Evolutionary conservation across 64 coral and sea anemone genomes (phyloP).

Genomic region (Acropora tenuis): DNA sequence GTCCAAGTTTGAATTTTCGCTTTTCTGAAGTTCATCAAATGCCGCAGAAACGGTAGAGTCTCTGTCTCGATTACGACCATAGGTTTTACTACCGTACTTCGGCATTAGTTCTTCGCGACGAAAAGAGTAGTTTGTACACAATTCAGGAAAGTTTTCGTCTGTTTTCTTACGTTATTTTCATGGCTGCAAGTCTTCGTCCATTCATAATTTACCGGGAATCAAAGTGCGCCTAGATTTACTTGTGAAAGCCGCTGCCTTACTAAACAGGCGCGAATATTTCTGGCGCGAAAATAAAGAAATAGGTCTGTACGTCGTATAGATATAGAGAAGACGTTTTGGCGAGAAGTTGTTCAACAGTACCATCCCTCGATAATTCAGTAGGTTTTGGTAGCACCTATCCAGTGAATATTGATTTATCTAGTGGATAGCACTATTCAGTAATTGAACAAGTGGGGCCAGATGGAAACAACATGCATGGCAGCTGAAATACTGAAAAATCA

Average conservation of each 20-base stretch:
- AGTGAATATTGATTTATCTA: too few species aligned
- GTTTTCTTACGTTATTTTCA: not conserved
- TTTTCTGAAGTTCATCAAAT: conserved; percentile 86
- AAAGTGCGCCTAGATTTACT: not conserved
- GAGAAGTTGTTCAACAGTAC: too few species aligned
- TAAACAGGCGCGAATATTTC: conserved; percentile 53
- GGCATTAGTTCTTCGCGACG: conserved; percentile 72
- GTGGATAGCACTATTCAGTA: too few species aligned
- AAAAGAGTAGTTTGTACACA: not conserved
- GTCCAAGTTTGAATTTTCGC: conserved; percentile 38
- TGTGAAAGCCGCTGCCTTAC: conserved; percentile 25
- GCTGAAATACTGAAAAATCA: too few species aligned
- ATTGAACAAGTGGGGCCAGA: too few species aligned
- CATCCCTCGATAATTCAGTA: too few species aligned
- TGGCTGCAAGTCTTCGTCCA: not conserved
- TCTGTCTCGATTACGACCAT: conserved; percentile 65
- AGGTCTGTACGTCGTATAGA: not conserved
- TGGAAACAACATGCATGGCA: too few species aligned
- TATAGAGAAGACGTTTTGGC: not conserved
- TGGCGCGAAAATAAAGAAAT: not conserved
- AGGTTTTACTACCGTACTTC: conserved; percentile 83
- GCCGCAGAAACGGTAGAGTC: conserved; percentile 65
- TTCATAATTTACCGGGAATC: conserved; percentile 78
- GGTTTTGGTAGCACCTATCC: too few species aligned
- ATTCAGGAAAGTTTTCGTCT: not conserved